phyloP scores from a whole-genome alignment of 1,140 invertebrate genomes.

The Caenorhabditis remanei region DNA sequence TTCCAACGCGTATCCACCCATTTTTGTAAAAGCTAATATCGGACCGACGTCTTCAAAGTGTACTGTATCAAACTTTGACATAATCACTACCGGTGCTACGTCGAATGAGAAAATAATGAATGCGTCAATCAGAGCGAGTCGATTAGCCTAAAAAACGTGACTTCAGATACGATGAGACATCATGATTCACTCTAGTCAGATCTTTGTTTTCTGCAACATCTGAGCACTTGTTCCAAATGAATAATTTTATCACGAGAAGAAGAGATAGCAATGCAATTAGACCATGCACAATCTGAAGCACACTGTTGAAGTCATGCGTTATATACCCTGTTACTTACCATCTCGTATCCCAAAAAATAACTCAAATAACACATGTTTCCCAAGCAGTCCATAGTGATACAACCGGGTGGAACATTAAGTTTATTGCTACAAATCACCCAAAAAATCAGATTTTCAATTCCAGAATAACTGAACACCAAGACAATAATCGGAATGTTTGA shows the following conservation, averaged over 20 bases:
- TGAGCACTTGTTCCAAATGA: neutral
- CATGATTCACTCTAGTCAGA: neutral
- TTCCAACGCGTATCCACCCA: conserved; percentile 1
- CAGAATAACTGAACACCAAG: neutral
- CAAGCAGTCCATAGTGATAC: neutral
- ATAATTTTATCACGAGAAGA: neutral
- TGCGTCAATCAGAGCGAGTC: neutral
- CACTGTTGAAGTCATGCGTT: too few species aligned
- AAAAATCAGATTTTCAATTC: neutral
- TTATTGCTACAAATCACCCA: neutral
- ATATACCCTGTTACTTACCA: neutral
- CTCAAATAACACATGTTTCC: neutral
- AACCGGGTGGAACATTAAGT: neutral
- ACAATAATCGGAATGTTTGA: neutral
- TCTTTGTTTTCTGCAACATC: neutral
- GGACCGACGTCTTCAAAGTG: neutral
- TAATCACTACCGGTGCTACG: neutral
- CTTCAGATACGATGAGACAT: neutral
- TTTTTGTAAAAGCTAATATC: neutral
- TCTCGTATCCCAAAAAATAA: neutral
- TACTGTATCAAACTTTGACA: neutral
- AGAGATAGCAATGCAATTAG: neutral
- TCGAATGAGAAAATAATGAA: neutral
- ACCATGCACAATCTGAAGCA: neutral
- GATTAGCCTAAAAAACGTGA: neutral